A percentile compares a stretch with the other conserved stretches of the same genome.
phyloP scores from a whole-genome alignment of 2,113 vertebrate genomes.

The Pedionomus torquatus region DNA sequence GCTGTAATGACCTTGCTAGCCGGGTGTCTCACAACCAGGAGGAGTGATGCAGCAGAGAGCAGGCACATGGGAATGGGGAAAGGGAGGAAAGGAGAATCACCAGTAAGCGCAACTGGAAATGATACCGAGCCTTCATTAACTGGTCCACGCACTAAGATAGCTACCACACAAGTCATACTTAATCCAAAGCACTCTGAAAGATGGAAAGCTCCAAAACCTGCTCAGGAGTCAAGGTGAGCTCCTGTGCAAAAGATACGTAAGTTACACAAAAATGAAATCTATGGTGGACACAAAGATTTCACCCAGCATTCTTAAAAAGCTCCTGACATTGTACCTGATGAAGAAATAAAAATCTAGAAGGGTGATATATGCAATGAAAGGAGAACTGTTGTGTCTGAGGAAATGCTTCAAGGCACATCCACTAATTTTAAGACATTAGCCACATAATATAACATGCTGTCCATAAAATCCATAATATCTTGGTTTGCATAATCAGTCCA shows the following conservation, averaged over 20 bases:
- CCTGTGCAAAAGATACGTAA: background rate
- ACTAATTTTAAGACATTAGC: background rate
- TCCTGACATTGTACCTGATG: background rate
- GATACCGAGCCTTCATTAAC: background rate
- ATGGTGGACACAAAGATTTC: background rate
- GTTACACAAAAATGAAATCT: background rate
- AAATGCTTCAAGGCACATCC: background rate
- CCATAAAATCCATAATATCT: background rate
- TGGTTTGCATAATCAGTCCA: background rate
- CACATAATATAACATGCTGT: background rate
- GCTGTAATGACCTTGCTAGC: background rate
- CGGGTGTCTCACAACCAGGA: accelerated
- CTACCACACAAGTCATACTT: background rate
- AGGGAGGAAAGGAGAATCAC: background rate
- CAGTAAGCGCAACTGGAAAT: background rate
- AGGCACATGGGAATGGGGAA: background rate
- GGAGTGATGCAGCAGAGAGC: background rate
- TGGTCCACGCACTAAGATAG: background rate
- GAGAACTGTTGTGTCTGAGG: background rate
- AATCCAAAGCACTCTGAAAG: background rate
- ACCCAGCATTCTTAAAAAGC: background rate
- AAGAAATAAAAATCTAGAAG: background rate
- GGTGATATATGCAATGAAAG: background rate
- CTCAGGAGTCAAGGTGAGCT: background rate
- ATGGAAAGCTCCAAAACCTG: background rate